Evolutionary conservation across 2,888 invertebrate genomes (phyloP).

Genomic region (Dryocosmus kuriphilus): DNA sequence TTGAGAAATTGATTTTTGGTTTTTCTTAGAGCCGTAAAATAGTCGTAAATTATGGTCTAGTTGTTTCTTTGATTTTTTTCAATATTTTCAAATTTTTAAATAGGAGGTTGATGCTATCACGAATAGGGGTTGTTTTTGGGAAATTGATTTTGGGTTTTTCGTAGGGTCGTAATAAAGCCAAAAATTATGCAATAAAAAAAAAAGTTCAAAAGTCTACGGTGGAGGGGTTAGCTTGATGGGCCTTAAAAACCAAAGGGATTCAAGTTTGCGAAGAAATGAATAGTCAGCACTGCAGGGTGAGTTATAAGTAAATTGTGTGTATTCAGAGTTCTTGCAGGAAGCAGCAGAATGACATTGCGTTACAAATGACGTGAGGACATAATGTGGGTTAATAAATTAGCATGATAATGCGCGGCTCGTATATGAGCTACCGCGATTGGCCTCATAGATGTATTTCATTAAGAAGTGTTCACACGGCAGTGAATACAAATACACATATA

Average conservation of each 20-base stretch:
- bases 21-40: too few relatives aligned
- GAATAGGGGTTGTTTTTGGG: too few relatives aligned
- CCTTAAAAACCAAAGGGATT: not conserved
- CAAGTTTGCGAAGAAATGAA: not conserved
- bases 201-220: too few relatives aligned
- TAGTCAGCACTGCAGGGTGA: not conserved
- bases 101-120: too few relatives aligned
- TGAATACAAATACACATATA: not conserved
- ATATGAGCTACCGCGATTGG: conserved; percentile 42
- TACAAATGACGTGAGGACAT: conserved; percentile 51
- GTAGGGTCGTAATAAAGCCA: too few relatives aligned
- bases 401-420: conserved; percentile 49
- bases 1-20: too few relatives aligned
- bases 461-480: conserved; percentile 36
- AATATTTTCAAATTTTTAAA: too few relatives aligned
- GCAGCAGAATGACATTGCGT: conserved; percentile 49
- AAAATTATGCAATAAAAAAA: too few relatives aligned
- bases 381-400: conserved; percentile 52
- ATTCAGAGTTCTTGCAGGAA: conserved; percentile 46
- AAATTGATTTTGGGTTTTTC: too few relatives aligned
- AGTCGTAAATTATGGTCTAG: too few relatives aligned
- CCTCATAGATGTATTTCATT: conserved; percentile 48
- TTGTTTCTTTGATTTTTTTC: too few relatives aligned
- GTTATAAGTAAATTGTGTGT: conserved; percentile 44
- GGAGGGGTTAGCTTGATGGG: too few relatives aligned